Evolutionary conservation across 2,797 vertebrate genomes (phyloP).

Genomic region (Pogoniulus pusillus): DNA sequence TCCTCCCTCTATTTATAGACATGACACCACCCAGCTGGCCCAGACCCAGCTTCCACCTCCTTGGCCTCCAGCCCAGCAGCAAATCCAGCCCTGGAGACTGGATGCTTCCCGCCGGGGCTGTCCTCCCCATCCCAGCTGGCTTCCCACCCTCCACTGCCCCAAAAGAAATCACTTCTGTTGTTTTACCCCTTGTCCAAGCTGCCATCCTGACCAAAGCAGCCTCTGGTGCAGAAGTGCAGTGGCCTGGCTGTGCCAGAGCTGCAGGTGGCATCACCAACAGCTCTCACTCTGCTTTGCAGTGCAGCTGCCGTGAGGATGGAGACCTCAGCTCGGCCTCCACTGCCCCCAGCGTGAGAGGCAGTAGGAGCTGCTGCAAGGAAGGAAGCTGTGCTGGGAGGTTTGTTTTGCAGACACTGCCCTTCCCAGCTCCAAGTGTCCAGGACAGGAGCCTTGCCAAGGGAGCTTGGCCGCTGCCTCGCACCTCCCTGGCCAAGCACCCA

Average conservation of each 20-base stretch:
- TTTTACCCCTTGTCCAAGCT: not conserved
- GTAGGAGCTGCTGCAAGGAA: not conserved
- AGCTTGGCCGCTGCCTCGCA: not conserved
- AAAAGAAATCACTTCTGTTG: not conserved
- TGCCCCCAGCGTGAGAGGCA: rapidly evolving
- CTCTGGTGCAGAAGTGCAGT: rapidly evolving
- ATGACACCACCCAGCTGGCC: not conserved
- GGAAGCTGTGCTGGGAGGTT: not conserved
- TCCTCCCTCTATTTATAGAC: not conserved
- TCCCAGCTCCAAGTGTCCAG: not conserved
- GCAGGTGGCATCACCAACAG: rapidly evolving
- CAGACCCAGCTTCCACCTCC: not conserved
- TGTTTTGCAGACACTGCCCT: not conserved
- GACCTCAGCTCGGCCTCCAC: not conserved
- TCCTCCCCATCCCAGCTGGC: rapidly evolving
- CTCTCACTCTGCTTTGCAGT: rapidly evolving
- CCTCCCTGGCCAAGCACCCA: not conserved
- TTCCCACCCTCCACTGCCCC: not conserved
- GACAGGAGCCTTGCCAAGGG: not conserved
- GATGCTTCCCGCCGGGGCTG: not conserved
- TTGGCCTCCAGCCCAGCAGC: not conserved
- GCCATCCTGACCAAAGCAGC: rapidly evolving
- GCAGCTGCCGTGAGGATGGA: not conserved
- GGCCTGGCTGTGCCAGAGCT: no score
- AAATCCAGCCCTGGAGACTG: not conserved